Conservation (phyloP, 2,888 invertebrate species). For the Lasioglossum leucozonium region DNA sequence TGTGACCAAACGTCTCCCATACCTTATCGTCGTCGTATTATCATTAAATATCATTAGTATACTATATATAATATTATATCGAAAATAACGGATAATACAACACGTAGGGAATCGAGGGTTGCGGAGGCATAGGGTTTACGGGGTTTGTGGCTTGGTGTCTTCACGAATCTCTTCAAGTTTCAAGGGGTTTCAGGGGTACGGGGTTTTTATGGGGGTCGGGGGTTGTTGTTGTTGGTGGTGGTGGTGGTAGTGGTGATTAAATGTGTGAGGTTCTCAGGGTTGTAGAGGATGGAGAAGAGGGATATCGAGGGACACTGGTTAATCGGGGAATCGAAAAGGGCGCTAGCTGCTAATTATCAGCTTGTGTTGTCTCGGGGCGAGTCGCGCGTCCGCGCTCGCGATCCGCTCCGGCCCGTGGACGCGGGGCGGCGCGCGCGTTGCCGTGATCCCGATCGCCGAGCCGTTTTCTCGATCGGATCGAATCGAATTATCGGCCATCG, state of each 20-base stretch:
- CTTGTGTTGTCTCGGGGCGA: conserved; percentile 69
- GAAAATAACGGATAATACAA: conserved; percentile 85
- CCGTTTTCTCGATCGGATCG: neutral
- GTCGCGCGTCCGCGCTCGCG: conserved; percentile 66
- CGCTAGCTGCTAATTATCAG: conserved; percentile 77
- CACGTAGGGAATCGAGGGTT: conserved; percentile 83
- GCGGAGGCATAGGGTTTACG: conserved; percentile 60
- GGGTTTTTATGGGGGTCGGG: neutral
- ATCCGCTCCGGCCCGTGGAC: conserved; percentile 3
- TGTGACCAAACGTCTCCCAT: conserved; percentile 84
- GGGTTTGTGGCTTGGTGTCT: conserved; percentile 39
- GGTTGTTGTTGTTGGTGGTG: too few species aligned
- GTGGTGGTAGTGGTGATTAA: too few species aligned
- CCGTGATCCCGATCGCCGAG: neutral
- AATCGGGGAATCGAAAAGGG: conserved; percentile 68
- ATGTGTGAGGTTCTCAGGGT: conserved; percentile 4
- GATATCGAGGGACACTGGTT: conserved; percentile 69
- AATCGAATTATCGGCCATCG: neutral
- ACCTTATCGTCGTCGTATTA: conserved; percentile 84
- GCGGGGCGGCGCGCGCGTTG: neutral
- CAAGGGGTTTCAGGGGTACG: neutral
- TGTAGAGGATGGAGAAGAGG: conserved; percentile 55
- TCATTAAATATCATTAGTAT: conserved; percentile 84
- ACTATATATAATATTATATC: conserved; percentile 84
- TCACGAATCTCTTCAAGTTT: conserved; percentile 23